Base-by-base conservation (phyloP, 2,113 vertebrate genomes). In the Acrocephalus arundinaceus region DNA sequence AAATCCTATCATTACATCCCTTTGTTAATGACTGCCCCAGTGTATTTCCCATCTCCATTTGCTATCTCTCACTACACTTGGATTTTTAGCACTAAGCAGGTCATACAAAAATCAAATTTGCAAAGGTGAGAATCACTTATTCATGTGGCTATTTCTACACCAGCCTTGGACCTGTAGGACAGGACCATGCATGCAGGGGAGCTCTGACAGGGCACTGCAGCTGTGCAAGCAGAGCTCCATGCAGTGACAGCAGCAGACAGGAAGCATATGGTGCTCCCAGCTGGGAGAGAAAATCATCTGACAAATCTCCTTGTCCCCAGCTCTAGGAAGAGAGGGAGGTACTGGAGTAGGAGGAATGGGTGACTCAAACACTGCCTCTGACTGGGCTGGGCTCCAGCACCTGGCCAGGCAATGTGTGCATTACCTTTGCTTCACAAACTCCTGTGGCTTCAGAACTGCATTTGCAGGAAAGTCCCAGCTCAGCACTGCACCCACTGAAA, bases 331-430 rank as follows among this genome's bases (percentile, higher is more conserved):
- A 2, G 51, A 76, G 62, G 37, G 39, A 61, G 63, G 62, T 7
- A 11, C 39, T 23, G 20, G 12, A 55, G 51, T 1, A 35, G 52
- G 28, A 79, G 52, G 37, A 51, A 22, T 2, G 52, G 52, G 18
- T 7, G 43, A 76, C 15, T 18, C 33, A 25, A 72, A 24, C 43
- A 3, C 23, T 2, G 48, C 39, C 72, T 59, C 70, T 18, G 3
- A 12, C 24, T 5, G 59, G 19, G 20, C n/a, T 3, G 39, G 74
- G 19, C 81, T 13, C 19, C 71, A 55, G 66, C 37, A 28, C 31
- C 37, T 54, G 68, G 9, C 21, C 45, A 30, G 55, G 22, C n/a
- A 18, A 7, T 0, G 15, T 2, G 10, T 2, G 11, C 1, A 0
- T 35, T 30, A 52, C 43, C 62, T 87, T 75, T 41, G 57, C 18